These are phyloP conservation scores for Palythoa caribaeorum DNA, from an alignment of 92 coral and sea anemone genomes.

Conservation along the genomic window DNA sequence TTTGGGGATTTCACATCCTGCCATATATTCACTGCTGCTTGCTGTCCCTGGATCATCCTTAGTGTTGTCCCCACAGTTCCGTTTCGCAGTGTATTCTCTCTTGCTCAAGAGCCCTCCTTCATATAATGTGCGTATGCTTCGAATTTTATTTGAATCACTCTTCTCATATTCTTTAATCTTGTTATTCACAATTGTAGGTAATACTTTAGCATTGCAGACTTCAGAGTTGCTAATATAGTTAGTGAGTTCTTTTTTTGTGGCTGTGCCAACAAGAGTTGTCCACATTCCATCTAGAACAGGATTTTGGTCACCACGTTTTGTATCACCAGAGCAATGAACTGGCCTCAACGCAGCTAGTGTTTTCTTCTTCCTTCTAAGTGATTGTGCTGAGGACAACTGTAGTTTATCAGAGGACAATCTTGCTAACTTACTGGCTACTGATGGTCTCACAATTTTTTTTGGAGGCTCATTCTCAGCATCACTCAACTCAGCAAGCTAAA, in stretches of 20 bases:
- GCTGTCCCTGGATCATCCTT: background rate
- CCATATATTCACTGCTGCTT: slow-evolving; percentile 56
- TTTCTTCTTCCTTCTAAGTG: slow-evolving; percentile 57
- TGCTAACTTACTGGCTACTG: background rate
- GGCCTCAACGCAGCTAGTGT: slow-evolving; percentile 63
- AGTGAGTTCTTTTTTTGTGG: slow-evolving; percentile 44
- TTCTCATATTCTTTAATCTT: slow-evolving; percentile 54
- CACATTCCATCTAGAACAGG: slow-evolving; percentile 68
- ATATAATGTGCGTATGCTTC: slow-evolving; percentile 45
- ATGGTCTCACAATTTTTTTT: background rate
- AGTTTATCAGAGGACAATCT: slow-evolving; percentile 9
- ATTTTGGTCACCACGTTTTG: slow-evolving; percentile 49
- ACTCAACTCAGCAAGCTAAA: slow-evolving; percentile 14
- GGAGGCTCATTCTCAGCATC: slow-evolving; percentile 18
- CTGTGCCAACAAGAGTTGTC: slow-evolving; percentile 60
- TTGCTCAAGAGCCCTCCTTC: slow-evolving; percentile 40
- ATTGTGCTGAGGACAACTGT: slow-evolving; percentile 48
- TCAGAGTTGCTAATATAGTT: slow-evolving; percentile 59
- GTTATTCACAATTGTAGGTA: slow-evolving; percentile 63
- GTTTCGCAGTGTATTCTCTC: slow-evolving; percentile 11
- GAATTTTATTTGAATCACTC: slow-evolving; percentile 23
- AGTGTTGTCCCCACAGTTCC: background rate
- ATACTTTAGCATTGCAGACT: slow-evolving; percentile 51
- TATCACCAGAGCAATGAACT: slow-evolving; percentile 50
- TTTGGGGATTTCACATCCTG: slow-evolving; percentile 67